These are phyloP conservation scores for Samia ricini DNA, from an alignment of 1,140 invertebrate genomes.

Conservation along the genomic window DNA sequence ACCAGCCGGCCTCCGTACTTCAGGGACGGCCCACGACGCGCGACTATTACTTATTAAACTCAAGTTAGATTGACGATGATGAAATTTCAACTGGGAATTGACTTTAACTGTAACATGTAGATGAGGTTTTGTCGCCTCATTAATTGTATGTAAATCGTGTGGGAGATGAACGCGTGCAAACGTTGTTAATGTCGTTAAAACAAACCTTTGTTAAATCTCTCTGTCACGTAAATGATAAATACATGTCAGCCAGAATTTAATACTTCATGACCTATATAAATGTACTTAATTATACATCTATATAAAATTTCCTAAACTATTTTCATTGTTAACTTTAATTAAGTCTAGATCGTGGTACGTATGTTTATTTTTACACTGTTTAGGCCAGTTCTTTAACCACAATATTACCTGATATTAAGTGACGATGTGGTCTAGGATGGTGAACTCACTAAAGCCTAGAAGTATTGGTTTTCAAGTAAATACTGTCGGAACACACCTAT, in stretches of 20 bases:
- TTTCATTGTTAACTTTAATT: no score
- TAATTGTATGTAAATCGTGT: conserved; percentile 47
- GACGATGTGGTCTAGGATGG: no score
- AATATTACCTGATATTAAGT: no score
- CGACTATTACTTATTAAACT: conserved; percentile 72
- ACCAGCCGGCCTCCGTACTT: conserved; percentile 45
- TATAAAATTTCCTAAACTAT: no score
- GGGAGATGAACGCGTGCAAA: conserved; percentile 22
- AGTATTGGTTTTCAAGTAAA: no score
- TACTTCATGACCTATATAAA: neutral
- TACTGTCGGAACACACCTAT: no score
- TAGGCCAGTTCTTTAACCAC: no score
- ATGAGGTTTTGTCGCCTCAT: conserved; percentile 66
- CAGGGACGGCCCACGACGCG: conserved; percentile 64
- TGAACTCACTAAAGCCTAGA: no score
- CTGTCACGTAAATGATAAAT: neutral
- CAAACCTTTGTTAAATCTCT: neutral
- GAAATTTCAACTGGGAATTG: conserved; percentile 76
- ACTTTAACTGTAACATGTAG: conserved; percentile 64
- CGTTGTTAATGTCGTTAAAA: conserved; percentile 15
- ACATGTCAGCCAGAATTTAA: neutral
- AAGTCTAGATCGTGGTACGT: no score
- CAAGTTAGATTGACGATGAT: conserved; percentile 74
- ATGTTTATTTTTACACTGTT: no score
- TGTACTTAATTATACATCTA: neutral